Evolutionary conservation across 2,888 invertebrate species (phyloP), one percentile per base, ranked within the genome.

Genomic region (Limnephilus marmoratus): DNA sequence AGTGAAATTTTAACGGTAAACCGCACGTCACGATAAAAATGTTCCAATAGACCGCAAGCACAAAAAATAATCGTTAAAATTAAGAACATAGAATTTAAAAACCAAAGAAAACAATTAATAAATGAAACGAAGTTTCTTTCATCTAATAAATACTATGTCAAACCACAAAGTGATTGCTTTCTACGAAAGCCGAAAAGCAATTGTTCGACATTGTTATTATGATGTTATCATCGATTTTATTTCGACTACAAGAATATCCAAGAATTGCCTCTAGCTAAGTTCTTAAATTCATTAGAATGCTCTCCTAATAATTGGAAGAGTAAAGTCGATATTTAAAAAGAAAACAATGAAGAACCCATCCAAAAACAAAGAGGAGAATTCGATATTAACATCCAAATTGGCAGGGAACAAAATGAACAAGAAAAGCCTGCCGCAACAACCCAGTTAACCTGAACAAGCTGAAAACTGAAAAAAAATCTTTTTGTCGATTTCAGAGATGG

Each of bases 381-480:
- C 7, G 13, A 15, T 68, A 68, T 24, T 24, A 68, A 68, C 24
- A 68, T 18, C 53, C 53, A 68, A 68, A 68, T 68, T 68, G 53
- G 4, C 7, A 24, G 24, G 53, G 15, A 24, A 18, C 18, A 68
- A 68, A 68, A 68, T 68, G 53, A 68, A 68, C 53, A 68, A 24
- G 53, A 68, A 68, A 18, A 68, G 24, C 53, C 53, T 68, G 7
- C 53, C 24, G 24, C 53, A 68, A 68, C 53, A 24, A 68, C 53
- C 3, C 53, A 68, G 53, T 68, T 68, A 68, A 68, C 24, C 53
- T 68, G 82, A 82, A 82, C 12, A 34, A 29, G 83, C 18, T 83
- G 37, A 83, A 83, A 83, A 83, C 31, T 18, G 34, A 53, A n/a
- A 86, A 24, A 45, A 49, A 53, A 29, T 53, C 49, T 86, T 86